Base-by-base conservation (phyloP, 2,888 invertebrate species). In the Agonopterix arenella region DNA sequence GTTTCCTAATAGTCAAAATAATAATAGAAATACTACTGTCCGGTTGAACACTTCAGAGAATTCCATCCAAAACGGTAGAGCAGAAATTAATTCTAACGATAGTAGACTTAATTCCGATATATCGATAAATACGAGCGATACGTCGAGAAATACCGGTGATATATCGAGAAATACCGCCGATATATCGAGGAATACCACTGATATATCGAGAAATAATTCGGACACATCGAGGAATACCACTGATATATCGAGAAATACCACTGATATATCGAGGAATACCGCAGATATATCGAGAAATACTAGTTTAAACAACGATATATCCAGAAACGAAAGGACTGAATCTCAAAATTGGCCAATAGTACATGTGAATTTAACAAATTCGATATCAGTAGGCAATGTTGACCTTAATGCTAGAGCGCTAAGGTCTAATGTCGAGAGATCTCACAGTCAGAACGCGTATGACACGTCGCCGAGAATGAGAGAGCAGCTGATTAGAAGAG, bases 371-470 rank as follows among this genome's bases (percentile, higher is more conserved):
- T 47, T 52, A 18, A 18, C 47, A 4, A 51, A 47, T 53, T 13
- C 45, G 41, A 43, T 49, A 52, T 44, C 48, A 46, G 50, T 45
- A 36, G 55, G 51, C 5, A 68, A 58, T 60, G 50, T 63, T 37
- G 68, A 65, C 49, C 54, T 67, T 64, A 67, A 56, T 51, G 9
- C 57, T 0, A 67, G 69, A 5, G 58, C 44, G 0, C 3, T 68
- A 61, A 69, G 74, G 63, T 50, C 68, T 0, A 76, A 66, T 55
- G 68, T 89, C 0, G 88, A 84, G 58, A 56, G 88, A 2, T 80
- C 85, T 2, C 66, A 72, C 1, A 88, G 88, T 66, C 84, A 85
- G 52, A 88, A 80, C 44, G 71, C 79, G 0, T 84, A 73, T 45
- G 86, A 88, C 41, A 54, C 58, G 0, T 57, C 68, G 1, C 66